These are phyloP conservation scores for Panagrolaimus sp. DNA, from an alignment of 1,140 invertebrate species.

Conservation along the genomic window DNA sequence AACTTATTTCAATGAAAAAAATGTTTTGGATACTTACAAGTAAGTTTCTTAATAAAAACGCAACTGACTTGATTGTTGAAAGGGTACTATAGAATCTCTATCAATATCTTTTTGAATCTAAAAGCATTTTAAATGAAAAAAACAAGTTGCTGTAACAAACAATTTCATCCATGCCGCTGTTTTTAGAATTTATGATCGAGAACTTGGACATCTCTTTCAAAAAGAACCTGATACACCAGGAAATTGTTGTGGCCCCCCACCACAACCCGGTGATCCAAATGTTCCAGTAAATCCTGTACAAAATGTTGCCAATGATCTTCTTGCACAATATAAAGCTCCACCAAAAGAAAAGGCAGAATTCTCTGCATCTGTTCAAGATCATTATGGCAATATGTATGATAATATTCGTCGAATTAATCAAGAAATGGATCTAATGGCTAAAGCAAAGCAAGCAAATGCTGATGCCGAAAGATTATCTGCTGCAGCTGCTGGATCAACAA, in stretches of 20 bases:
- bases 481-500: too few species aligned
- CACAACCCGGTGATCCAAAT: not conserved
- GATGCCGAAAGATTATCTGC: slow-evolving; percentile 3
- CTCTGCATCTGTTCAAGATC: slow-evolving; percentile 19
- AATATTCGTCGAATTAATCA: slow-evolving; percentile 22
- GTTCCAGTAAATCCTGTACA: not conserved
- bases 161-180: too few species aligned
- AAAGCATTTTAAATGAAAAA: too few species aligned
- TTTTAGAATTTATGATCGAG: slow-evolving; percentile 1
- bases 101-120: too few species aligned
- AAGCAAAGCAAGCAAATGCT: slow-evolving; percentile 21
- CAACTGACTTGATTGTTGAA: too few species aligned
- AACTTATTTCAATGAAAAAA: slow-evolving; percentile 16
- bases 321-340: not conserved
- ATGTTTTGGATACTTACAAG: slow-evolving; percentile 24
- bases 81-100: too few species aligned
- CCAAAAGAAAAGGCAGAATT: slow-evolving; percentile 8
- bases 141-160: too few species aligned
- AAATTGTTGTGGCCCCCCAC: slow-evolving; percentile 15
- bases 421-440: slow-evolving; percentile 18
- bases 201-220: slow-evolving; percentile 13
- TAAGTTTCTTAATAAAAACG: not conserved
- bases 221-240: slow-evolving; percentile 16
- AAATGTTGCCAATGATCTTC: slow-evolving; percentile 19
- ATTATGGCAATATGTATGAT: slow-evolving; percentile 24